Conservation (phyloP, 1,140 invertebrate genomes). For the Camponotus floridanus region DNA sequence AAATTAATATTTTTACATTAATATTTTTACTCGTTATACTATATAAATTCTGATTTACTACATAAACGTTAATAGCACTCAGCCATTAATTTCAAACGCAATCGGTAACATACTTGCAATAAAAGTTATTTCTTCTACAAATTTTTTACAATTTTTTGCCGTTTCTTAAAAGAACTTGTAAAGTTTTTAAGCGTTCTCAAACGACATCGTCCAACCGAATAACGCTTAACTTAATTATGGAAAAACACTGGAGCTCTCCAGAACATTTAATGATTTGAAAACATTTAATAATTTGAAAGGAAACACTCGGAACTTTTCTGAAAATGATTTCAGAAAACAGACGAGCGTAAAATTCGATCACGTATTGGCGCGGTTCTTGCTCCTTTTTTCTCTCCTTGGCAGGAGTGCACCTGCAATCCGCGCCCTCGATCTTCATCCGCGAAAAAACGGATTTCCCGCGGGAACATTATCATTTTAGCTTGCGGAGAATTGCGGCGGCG, state of each 20-base stretch:
- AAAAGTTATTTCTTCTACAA: not conserved
- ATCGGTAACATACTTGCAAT: not conserved
- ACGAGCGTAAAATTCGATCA: slow-evolving; percentile 2
- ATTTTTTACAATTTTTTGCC: not conserved
- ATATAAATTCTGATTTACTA: slow-evolving; percentile 8
- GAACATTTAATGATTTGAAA: not conserved
- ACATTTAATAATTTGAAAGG: not conserved
- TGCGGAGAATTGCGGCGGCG: slow-evolving; percentile 57
- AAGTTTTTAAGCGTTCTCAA: not conserved
- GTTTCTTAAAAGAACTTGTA: not conserved
- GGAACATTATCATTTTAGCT: slow-evolving; percentile 71
- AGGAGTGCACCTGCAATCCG: not conserved
- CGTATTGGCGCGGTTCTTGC: not conserved
- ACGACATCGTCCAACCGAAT: not conserved
- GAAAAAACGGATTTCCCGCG: slow-evolving; percentile 63
- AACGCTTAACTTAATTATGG: not conserved
- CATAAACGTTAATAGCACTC: not conserved
- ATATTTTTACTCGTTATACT: not conserved
- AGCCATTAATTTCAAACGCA: not conserved
- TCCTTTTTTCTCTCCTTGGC: not conserved
- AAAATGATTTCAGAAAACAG: not conserved
- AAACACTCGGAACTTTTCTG: not conserved
- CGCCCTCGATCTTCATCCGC: not conserved
- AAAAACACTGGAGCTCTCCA: not conserved
- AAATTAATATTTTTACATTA: slow-evolving; percentile 27